Evolutionary conservation across 2,113 vertebrate genomes (phyloP), one percentile per base, ranked within the genome.

Genomic region (Catharus bicknelli): DNA sequence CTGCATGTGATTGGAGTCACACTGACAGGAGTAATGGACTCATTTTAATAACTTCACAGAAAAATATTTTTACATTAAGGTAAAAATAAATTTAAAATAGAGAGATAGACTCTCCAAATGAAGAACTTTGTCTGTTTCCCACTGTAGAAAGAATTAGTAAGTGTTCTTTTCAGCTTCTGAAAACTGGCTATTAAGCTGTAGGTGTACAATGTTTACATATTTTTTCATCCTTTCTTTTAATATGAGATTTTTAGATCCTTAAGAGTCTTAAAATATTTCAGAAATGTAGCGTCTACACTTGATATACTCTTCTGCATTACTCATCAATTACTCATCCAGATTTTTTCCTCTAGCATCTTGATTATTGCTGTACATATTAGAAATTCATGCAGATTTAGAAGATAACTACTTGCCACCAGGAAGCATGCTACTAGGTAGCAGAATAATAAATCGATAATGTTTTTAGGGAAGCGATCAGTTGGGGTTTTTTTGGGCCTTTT

Each of bases 371-470:
- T 51, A 25, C 13, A 5, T 36, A 50, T 7, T 48, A 45, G 36
- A 90, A 86, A 57, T 29, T 20, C 16, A 8, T 19, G 21, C 5
- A 62, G 43, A 69, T 67, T 66, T 64, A 67, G 12, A 58, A 43
- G 9, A 58, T 5, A 40, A 27, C 2, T 51, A 4, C 5, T 83
- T 25, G 14, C 13, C 53, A 72, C 4, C 7, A 42, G 42, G 11
- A 83, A 66, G 67, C 14, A 3, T 0, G 6, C 4, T n/a, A 27
- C 9, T 36, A 53, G 14, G 3, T 34, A 3, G 2, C 11, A 74
- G 30, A 67, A 55, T 5, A 7, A 48, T 43, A 58, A 80, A 48
- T 7, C 45, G 12, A 4, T 5, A 61, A 23, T 4, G 1, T 12
- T 54, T 58, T 67, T 36, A 62, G 16, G n/a, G 85, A 78, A 90